phyloP scores from a whole-genome alignment of 2,888 invertebrate genomes.

The Caenorhabditis becei region DNA sequence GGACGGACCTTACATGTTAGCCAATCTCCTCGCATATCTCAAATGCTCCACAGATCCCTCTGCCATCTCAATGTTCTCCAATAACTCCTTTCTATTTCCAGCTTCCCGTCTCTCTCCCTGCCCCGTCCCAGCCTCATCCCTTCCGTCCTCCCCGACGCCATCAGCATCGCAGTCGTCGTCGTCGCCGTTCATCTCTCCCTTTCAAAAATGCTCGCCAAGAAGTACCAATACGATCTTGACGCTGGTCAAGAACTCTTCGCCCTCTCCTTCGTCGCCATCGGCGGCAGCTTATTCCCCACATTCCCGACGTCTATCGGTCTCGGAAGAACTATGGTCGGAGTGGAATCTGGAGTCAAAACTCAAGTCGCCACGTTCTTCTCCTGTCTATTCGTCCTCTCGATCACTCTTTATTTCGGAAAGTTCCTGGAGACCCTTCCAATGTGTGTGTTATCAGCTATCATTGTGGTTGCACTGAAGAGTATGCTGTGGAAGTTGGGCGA shows the following conservation, averaged over 20 bases:
- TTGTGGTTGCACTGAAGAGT: constrained; percentile 89
- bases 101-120: constrained; percentile 75
- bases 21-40: too few relatives aligned
- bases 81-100: too few relatives aligned
- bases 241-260: constrained; percentile 82
- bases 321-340: constrained; percentile 87
- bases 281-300: constrained; percentile 85
- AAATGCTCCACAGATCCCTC: too few relatives aligned
- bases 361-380: constrained; percentile 90
- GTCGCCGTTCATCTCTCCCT: constrained; percentile 84
- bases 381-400: constrained; percentile 87
- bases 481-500: constrained; percentile 84
- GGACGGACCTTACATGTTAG: too few relatives aligned
- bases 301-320: constrained; percentile 84
- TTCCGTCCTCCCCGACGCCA: constrained; percentile 67
- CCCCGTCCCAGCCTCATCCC: constrained; percentile 74
- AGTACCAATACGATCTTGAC: constrained; percentile 83
- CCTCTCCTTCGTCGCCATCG: constrained; percentile 85
- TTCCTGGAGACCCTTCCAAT: constrained; percentile 89
- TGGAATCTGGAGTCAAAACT: constrained; percentile 90
- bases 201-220: constrained; percentile 83
- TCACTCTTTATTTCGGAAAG: constrained; percentile 89
- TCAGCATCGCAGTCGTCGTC: constrained; percentile 83
- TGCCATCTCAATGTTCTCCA: too few relatives aligned
- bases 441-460: constrained; percentile 89